Conservation (phyloP, 2,888 invertebrate genomes). For the Lagria hirta region DNA sequence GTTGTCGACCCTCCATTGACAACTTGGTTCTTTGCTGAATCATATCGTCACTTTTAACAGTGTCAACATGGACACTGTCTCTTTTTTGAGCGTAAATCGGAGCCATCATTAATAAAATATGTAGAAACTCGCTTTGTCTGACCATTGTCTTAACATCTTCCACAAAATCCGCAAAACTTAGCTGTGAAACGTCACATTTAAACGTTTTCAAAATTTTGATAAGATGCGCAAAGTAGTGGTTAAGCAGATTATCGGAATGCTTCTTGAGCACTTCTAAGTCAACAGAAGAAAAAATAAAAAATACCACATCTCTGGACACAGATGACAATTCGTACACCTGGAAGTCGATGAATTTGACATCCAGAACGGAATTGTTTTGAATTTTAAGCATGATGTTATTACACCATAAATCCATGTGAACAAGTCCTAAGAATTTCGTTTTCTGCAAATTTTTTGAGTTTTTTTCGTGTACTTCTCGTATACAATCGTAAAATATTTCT, state of each 20-base stretch:
- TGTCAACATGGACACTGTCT: conserved; percentile 1
- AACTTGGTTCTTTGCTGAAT: not conserved
- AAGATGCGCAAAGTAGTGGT: conserved; percentile 3
- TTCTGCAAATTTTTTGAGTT: not conserved
- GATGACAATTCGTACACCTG: conserved; percentile 11
- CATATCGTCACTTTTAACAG: conserved; percentile 1
- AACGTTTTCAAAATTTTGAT: conserved; percentile 3
- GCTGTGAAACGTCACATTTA: conserved; percentile 4
- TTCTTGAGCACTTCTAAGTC: conserved; percentile 3
- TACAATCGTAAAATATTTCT: not conserved
- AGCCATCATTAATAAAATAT: conserved; percentile 3
- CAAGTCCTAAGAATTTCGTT: not conserved
- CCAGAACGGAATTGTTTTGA: not conserved
- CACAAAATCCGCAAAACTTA: conserved; percentile 2
- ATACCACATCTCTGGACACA: conserved; percentile 9
- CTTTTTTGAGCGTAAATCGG: conserved; percentile 1
- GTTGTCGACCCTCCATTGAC: not conserved
- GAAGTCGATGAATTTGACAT: conserved; percentile 12
- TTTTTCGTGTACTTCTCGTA: conserved; percentile 1
- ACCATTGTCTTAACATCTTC: conserved; percentile 6
- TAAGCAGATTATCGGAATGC: conserved; percentile 6
- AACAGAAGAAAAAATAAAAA: conserved; percentile 8
- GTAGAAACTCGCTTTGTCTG: not conserved
- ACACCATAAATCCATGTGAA: conserved; percentile 9
- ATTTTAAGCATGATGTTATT: conserved; percentile 15